phyloP scores from a whole-genome alignment of 1,140 invertebrate genomes.

The Acromyrmex echinatior region DNA sequence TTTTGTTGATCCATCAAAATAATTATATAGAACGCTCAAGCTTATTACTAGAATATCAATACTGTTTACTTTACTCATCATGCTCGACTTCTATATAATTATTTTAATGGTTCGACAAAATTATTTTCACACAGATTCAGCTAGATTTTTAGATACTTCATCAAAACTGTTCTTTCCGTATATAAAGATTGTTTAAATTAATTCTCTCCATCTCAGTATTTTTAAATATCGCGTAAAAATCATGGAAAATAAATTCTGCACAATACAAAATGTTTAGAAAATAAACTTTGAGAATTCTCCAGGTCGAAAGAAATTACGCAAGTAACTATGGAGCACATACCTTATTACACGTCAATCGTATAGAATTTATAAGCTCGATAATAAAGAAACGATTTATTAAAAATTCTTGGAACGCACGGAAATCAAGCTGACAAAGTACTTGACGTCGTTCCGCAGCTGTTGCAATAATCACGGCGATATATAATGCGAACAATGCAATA shows the following conservation, averaged over 20 bases:
- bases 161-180: no score
- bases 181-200: slow-evolving; percentile 44
- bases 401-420: background rate
- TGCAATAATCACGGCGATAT: slow-evolving; percentile 12
- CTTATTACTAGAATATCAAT: no score
- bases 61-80: no score
- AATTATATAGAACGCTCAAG: no score
- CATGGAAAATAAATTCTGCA: background rate
- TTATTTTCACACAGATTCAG: no score
- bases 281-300: background rate
- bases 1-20: no score
- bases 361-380: background rate
- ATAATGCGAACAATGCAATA: background rate
- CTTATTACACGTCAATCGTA: background rate
- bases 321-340: background rate
- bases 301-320: background rate
- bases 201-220: background rate
- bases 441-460: slow-evolving; percentile 10
- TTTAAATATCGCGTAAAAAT: background rate
- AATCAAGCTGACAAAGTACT: slow-evolving; percentile 5
- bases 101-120: no score
- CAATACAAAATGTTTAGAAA: background rate
- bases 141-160: no score
- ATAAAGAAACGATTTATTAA: background rate
- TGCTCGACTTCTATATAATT: no score